Evolutionary conservation across 2,113 vertebrate genomes (phyloP).

Genomic region (Cyphotilapia sp.): DNA sequence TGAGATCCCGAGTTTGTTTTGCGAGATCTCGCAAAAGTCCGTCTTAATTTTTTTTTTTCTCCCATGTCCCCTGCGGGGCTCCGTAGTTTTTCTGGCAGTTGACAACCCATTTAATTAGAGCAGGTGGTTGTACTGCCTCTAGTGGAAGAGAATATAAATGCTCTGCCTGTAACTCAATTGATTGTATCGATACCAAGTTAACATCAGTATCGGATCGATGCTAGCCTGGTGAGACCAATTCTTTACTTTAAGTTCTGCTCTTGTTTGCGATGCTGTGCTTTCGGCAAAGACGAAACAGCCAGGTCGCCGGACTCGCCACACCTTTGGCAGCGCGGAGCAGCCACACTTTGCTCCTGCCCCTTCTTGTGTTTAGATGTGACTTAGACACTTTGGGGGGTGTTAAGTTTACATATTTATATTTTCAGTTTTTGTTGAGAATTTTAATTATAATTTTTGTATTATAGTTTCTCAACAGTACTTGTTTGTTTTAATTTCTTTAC

Average conservation of each 20-base stretch:
- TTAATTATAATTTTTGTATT: not conserved
- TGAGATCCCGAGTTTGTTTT: too few relatives aligned
- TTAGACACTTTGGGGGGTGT: not conserved
- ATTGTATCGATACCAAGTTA: not conserved
- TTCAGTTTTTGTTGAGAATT: not conserved
- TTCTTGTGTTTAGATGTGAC: not conserved
- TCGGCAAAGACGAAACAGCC: not conserved
- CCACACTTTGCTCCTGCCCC: not conserved
- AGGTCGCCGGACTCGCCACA: not conserved
- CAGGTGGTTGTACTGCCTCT: not conserved
- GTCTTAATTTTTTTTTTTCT: too few relatives aligned
- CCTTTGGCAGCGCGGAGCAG: not conserved
- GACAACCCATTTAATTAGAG: not conserved
- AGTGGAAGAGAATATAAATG: not conserved
- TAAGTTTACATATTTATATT: not conserved
- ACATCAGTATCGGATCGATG: rapidly evolving
- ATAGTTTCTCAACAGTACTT: not conserved
- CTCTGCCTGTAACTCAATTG: not conserved
- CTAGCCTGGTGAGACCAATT: not conserved
- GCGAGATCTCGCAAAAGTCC: too few relatives aligned
- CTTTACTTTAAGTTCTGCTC: not conserved
- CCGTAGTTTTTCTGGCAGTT: not conserved
- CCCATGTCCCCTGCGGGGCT: too few relatives aligned
- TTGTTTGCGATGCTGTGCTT: not conserved
- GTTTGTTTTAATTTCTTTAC: not conserved